Evolutionary conservation across 1,140 invertebrate genomes (phyloP).

Genomic region (Cydia strobilella): DNA sequence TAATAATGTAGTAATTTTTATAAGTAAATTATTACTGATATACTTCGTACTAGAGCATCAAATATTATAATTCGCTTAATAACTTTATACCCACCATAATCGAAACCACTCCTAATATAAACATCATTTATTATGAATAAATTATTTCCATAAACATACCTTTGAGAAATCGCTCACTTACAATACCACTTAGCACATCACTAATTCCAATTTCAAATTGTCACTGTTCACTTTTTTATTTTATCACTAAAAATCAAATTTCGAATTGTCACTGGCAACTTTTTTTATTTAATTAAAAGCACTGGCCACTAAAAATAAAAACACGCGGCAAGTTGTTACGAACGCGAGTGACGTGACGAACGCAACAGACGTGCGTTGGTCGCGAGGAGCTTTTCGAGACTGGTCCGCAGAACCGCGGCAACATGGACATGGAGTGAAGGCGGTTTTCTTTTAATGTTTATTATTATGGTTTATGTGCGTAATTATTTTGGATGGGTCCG

Average conservation of each 20-base stretch:
- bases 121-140: constrained; percentile 19
- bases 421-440: not conserved
- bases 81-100: not conserved
- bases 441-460: not conserved
- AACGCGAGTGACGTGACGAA: not conserved
- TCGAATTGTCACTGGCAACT: not conserved
- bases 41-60: not conserved
- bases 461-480: constrained; percentile 17
- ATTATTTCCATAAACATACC: constrained; percentile 14
- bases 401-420: not conserved
- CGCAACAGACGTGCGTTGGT: not conserved
- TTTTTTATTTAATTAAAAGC: not conserved
- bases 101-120: not conserved
- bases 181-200: constrained; percentile 16
- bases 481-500: constrained; percentile 1
- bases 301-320: not conserved
- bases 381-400: not conserved
- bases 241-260: not conserved
- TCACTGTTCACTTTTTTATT: constrained; percentile 12
- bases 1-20: not conserved
- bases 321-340: not conserved
- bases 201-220: constrained; percentile 19
- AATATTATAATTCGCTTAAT: not conserved
- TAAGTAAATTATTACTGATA: not conserved
- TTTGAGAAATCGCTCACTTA: constrained; percentile 11